Conservation (phyloP, 92 coral and sea anemone species). For the Muricea muricata region DNA sequence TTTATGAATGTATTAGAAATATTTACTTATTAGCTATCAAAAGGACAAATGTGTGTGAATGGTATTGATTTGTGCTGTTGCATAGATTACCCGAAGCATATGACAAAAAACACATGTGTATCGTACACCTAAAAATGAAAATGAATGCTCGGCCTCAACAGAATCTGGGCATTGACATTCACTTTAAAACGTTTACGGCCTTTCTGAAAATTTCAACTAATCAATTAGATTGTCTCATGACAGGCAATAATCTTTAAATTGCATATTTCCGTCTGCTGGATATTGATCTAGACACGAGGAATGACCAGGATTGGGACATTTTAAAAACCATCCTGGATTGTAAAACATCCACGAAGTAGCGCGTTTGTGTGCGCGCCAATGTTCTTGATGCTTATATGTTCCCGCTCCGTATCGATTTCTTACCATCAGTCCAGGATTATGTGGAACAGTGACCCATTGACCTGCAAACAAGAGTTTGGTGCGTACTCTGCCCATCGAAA, state of each 20-base stretch:
- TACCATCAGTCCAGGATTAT: constrained; percentile 29
- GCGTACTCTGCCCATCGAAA: not conserved
- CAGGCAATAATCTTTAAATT: constrained; percentile 55
- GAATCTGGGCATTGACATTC: too few relatives aligned
- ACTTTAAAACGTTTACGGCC: too few relatives aligned
- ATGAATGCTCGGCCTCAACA: too few relatives aligned
- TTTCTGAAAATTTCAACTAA: too few relatives aligned
- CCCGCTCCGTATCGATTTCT: constrained; percentile 19
- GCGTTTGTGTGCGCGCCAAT: constrained; percentile 2
- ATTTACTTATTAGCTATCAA: too few relatives aligned
- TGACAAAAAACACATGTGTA: too few relatives aligned
- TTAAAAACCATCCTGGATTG: constrained; percentile 2
- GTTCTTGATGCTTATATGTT: constrained; percentile 3
- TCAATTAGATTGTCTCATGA: too few relatives aligned
- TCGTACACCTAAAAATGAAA: too few relatives aligned
- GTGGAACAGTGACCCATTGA: constrained; percentile 26
- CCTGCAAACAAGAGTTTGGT: not conserved
- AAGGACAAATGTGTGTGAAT: too few relatives aligned
- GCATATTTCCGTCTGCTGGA: constrained; percentile 91
- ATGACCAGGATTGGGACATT: constrained; percentile 35
- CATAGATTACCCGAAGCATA: too few relatives aligned
- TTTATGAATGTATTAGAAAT: too few relatives aligned
- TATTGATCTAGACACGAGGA: constrained; percentile 72
- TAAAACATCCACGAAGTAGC: not conserved
- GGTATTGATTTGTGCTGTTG: too few relatives aligned